Evolutionary conservation across 1,140 invertebrate genomes (phyloP).

Genomic region (Drosophila bocki): DNA sequence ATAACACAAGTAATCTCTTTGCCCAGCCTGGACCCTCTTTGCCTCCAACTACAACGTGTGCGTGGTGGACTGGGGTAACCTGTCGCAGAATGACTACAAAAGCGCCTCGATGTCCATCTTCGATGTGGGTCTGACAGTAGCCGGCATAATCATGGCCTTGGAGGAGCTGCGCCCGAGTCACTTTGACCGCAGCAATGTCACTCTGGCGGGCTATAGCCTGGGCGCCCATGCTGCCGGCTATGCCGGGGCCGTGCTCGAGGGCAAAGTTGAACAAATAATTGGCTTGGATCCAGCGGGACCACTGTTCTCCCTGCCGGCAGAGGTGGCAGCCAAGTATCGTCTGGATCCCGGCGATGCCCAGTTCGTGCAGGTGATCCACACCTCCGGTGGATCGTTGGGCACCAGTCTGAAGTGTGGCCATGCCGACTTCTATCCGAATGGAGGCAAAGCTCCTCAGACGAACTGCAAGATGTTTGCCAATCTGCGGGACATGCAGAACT

Average conservation of each 20-base stretch:
- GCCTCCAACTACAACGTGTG: slow-evolving; percentile 74
- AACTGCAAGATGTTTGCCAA: slow-evolving; percentile 88
- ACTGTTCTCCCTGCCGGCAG: slow-evolving; percentile 88
- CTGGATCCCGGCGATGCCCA: slow-evolving; percentile 90
- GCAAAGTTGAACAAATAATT: slow-evolving; percentile 84
- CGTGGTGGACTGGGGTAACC: slow-evolving; percentile 88
- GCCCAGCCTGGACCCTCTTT: slow-evolving; percentile 74
- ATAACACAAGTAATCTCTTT: background rate
- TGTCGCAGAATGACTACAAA: slow-evolving; percentile 86
- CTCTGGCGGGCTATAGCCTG: slow-evolving; percentile 93
- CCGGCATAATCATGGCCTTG: slow-evolving; percentile 87
- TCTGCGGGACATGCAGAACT: slow-evolving; percentile 71
- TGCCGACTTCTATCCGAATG: slow-evolving; percentile 95
- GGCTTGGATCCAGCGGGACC: slow-evolving; percentile 94
- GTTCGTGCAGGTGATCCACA: slow-evolving; percentile 97
- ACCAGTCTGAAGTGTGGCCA: slow-evolving; percentile 91
- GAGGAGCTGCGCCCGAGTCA: slow-evolving; percentile 84
- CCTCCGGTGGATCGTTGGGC: slow-evolving; percentile 92
- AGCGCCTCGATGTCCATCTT: slow-evolving; percentile 82
- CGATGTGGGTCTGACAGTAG: slow-evolving; percentile 88
- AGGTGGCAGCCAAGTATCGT: slow-evolving; percentile 88
- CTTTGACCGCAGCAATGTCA: slow-evolving; percentile 86
- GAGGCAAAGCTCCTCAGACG: slow-evolving; percentile 91
- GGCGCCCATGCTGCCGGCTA: slow-evolving; percentile 96
- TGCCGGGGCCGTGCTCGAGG: slow-evolving; percentile 88